Conservation (phyloP, 53 echinoderm and acorn worm species). For the Zoroaster sp. region DNA sequence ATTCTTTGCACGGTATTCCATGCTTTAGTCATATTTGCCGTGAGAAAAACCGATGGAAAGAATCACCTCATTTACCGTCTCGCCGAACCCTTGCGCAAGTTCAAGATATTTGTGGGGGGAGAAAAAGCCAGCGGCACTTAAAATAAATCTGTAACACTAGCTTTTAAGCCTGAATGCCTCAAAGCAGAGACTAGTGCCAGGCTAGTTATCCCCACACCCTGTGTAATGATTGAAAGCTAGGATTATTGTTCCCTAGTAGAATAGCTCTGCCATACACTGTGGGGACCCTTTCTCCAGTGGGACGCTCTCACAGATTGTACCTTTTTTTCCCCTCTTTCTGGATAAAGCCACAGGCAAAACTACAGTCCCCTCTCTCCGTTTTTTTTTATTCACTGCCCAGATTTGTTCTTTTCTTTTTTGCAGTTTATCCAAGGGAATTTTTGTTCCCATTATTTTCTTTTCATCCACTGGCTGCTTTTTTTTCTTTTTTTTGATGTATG, state of each 20-base stretch:
- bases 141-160: conserved; percentile 49
- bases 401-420: background rate
- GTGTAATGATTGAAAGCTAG: background rate
- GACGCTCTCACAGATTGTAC: background rate
- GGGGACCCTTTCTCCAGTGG: background rate
- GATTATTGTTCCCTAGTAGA: background rate
- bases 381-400: background rate
- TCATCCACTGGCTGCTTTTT: background rate
- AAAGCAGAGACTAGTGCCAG: background rate
- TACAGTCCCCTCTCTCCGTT: background rate
- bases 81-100: background rate
- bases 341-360: background rate
- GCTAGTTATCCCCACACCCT: background rate
- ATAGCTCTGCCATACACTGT: background rate
- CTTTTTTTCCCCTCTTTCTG: background rate
- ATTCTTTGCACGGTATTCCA: background rate
- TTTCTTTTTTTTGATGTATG: background rate
- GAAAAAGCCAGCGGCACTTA: background rate
- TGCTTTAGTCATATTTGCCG: background rate
- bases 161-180: conserved; percentile 46
- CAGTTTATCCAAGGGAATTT: background rate
- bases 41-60: background rate
- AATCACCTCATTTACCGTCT: background rate
- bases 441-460: background rate
- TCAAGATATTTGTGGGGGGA: conserved; percentile 7